Conservation (phyloP, 37 sponge, comb jelly and placozoan genomes). For the Chondrosia reniformis region DNA sequence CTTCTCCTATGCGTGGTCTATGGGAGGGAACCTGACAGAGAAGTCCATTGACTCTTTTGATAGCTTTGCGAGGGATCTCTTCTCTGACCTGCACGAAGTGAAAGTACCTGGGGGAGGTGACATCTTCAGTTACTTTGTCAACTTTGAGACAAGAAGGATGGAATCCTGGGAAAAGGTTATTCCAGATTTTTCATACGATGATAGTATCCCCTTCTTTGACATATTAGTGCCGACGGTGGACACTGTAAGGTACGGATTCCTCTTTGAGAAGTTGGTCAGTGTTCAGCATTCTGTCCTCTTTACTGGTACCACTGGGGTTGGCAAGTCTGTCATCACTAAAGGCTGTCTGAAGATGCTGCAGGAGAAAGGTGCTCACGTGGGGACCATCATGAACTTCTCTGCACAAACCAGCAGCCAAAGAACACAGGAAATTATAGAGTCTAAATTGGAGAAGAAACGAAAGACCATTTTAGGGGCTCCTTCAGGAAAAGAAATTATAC, state of each 20-base stretch:
- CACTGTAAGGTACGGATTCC: constrained; percentile 90
- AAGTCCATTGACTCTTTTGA: constrained; percentile 91
- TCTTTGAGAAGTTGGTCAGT: constrained; percentile 82
- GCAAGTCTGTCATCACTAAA: constrained; percentile 98
- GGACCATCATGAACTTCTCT: constrained; percentile 92
- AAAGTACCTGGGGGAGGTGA: constrained; percentile 92
- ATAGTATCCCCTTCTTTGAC: constrained; percentile 91
- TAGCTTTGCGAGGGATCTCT: constrained; percentile 79
- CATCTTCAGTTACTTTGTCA: constrained; percentile 89
- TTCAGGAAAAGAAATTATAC: constrained; percentile 81
- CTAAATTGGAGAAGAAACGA: constrained; percentile 96
- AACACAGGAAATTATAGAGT: constrained; percentile 97
- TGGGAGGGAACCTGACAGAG: constrained; percentile 91
- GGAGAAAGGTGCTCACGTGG: constrained; percentile 61
- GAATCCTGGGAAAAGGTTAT: constrained; percentile 93
- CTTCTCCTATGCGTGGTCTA: constrained; percentile 87
- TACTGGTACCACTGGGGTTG: constrained; percentile 98
- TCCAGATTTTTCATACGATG: constrained; percentile 76
- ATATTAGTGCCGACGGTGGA: constrained; percentile 96
- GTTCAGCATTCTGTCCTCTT: constrained; percentile 83
- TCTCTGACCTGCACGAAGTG: constrained; percentile 82
- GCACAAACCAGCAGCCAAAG: constrained; percentile 94
- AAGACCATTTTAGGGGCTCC: constrained; percentile 98
- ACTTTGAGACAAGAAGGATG: constrained; percentile 69
- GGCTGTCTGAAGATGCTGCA: constrained; percentile 69